Base-by-base conservation (phyloP, 2,888 invertebrate species). In the Matsumyia berberina region DNA sequence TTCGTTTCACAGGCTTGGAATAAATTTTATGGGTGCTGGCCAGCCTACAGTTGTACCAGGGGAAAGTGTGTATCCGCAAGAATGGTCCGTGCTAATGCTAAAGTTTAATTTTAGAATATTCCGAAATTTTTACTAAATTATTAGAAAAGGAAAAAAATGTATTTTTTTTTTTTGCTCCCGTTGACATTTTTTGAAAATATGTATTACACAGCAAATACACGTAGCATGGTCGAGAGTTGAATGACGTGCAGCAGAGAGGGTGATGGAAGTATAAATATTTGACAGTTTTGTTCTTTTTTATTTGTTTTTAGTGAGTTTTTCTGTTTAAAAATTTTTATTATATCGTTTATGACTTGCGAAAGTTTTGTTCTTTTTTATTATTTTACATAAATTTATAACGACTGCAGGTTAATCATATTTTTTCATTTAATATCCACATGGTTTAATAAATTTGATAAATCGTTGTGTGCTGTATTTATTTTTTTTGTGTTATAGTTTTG, bases 111-210 rank as follows among this genome's bases (percentile, higher is more conserved):
- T 64, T 51, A 67, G 66, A 51, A 24, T 42, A 31, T 31, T 51
- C 64, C 64, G 64, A 66, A 66, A 66, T 51, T 37, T 15, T 53
- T 39, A 42, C 51, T 67, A 29, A 67, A 67, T 53, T 67, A 53
- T 53, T 51, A 67, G 9, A 39, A 37, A 37, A 24, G 12, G 15
- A 37, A 19, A 35, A 35, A 35, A 33, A 57, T 11, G n/a, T 19
- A 4, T 11, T 35, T 39, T 58, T 31, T 19, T n/a, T n/a, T n/a
- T n/a, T n/a, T n/a, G n/a, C n/a, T n/a, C n/a, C n/a, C 24, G 24
- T 37, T 58, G 57, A 57, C 37, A 57, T 31, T 19, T 49, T 58
- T 58, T n/a, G 29, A 29, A 53, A 53, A 53, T 53, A 31, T 53
- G 31, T 53, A 53, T 53, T 53, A 53, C 53, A 53, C 29, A 31